Evolutionary conservation across 2,888 invertebrate genomes (phyloP).

Genomic region (Caenorhabditis wallacei): DNA sequence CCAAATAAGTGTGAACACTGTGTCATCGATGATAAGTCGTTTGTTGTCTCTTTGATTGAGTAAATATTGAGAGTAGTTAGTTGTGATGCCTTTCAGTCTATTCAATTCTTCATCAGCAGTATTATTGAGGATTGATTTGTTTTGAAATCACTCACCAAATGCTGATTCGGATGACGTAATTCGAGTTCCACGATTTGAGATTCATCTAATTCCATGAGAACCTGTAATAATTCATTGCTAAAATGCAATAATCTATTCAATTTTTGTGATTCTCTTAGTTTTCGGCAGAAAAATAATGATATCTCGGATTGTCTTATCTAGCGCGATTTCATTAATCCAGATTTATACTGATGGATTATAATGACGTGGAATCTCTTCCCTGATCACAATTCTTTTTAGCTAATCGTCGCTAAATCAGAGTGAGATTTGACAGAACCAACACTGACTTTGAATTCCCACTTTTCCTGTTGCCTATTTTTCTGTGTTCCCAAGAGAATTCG

Average conservation of each 20-base stretch:
- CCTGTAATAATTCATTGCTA: slow-evolving; percentile 56
- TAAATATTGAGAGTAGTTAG: slow-evolving; percentile 30
- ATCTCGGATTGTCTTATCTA: neutral
- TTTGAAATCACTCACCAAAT: slow-evolving; percentile 46
- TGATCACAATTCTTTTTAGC: neutral
- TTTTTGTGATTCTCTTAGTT: neutral
- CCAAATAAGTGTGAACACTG: neutral
- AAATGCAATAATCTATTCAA: neutral
- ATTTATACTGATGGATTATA: slow-evolving; percentile 8
- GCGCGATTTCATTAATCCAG: neutral
- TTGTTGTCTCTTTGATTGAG: slow-evolving; percentile 39
- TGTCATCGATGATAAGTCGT: neutral
- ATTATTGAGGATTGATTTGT: neutral
- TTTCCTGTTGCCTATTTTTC: slow-evolving; percentile 14
- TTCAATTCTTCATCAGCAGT: neutral
- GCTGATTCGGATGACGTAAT: slow-evolving; percentile 71
- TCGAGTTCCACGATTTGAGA: slow-evolving; percentile 73
- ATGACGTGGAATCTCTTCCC: neutral
- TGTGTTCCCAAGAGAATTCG: slow-evolving; percentile 36
- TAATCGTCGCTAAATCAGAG: slow-evolving; percentile 26
- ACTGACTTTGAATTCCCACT: neutral
- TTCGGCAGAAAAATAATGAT: neutral
- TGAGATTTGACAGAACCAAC: neutral
- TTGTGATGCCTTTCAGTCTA: neutral
- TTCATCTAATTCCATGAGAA: slow-evolving; percentile 76